These are phyloP conservation scores for Drosophila nebulosa DNA, from an alignment of 1,140 invertebrate genomes.

Conservation along the genomic window DNA sequence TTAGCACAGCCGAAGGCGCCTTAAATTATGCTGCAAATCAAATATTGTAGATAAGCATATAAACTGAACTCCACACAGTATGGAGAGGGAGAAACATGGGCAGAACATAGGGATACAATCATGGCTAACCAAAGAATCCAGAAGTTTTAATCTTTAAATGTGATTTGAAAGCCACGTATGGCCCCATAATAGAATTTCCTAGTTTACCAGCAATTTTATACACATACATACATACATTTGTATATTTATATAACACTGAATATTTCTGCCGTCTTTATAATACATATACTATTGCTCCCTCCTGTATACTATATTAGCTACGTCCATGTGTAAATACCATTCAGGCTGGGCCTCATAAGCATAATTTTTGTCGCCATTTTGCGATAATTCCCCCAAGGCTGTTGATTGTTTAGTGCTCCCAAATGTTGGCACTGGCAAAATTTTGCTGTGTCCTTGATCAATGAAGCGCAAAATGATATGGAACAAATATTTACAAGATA, in stretches of 20 bases:
- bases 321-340: conserved; percentile 6
- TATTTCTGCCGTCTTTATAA: no score
- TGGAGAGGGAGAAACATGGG: background rate
- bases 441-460: conserved; percentile 1
- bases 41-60: conserved; percentile 40
- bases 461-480: background rate
- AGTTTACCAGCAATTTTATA: no score
- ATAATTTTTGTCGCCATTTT: conserved; percentile 10
- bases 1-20: conserved; percentile 47
- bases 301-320: background rate
- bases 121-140: background rate
- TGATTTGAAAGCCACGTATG: background rate
- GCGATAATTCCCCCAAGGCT: conserved; percentile 4
- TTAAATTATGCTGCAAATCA: conserved; percentile 73
- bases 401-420: conserved; percentile 10
- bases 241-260: no score
- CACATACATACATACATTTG: no score
- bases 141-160: background rate
- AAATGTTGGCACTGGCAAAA: background rate
- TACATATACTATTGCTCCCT: no score
- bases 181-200: no score
- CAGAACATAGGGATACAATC: background rate
- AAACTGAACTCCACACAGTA: conserved; percentile 44
- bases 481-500: background rate
- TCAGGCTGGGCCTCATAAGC: conserved; percentile 2